Conservation (phyloP, 2,797 vertebrate genomes). For the Hipposideros larvatus region DNA sequence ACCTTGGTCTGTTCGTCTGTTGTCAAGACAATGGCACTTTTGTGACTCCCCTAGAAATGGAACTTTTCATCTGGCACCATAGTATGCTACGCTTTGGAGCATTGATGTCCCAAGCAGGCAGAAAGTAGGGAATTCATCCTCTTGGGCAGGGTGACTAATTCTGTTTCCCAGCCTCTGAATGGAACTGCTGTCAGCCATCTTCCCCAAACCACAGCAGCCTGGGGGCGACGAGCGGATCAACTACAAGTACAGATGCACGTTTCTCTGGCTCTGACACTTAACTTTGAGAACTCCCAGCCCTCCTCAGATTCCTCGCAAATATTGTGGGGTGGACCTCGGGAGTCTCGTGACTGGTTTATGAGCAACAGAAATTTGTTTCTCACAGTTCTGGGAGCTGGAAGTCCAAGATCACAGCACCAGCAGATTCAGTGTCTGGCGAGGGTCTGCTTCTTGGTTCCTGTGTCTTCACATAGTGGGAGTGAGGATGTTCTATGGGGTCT, state of each 20-base stretch:
- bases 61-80: neutral
- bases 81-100: neutral
- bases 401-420: neutral
- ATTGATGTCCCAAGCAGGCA: conserved; percentile 35
- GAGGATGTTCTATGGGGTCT: neutral
- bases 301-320: neutral
- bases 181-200: neutral
- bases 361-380: neutral
- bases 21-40: neutral
- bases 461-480: neutral
- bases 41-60: neutral
- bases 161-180: neutral
- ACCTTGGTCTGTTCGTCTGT: neutral
- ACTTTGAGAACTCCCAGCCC: neutral
- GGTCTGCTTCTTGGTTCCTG: neutral
- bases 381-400: neutral
- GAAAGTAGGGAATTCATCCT: neutral
- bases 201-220: neutral
- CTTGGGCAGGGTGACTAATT: neutral
- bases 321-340: neutral
- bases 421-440: neutral
- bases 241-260: neutral
- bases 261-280: neutral
- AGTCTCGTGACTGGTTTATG: neutral
- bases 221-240: neutral